Evolutionary conservation across 2,113 vertebrate genomes (phyloP), one percentile per base, ranked within the genome.

Genomic region (Burhinus oedicnemus): DNA sequence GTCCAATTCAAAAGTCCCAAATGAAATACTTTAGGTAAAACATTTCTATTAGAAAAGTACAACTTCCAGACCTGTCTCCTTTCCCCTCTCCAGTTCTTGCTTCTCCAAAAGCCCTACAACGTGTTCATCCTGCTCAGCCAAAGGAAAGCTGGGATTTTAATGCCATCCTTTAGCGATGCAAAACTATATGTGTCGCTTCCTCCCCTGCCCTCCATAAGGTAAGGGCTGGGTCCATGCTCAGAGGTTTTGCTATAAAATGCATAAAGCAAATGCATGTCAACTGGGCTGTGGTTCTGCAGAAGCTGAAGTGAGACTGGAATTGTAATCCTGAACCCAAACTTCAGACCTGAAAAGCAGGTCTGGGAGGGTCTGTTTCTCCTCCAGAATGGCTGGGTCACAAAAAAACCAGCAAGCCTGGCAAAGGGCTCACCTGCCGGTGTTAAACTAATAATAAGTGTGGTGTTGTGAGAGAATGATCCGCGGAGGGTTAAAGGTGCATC

Each of bases 401-500:
- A 66, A 65, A 32, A 70, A 57, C 45, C 58, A 36, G 72, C 1
- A 5, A 86, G 83, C 55, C 83, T 62, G 36, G 79, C 91, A 74
- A 74, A 90, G 64, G 55, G 72, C 62, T 98, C 97, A 97, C 98
- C 98, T 98, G 97, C 94, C 34, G 78, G 97, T 98, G 97, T 98
- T 97, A 97, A 97, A 97, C 97, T 95, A 93, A 96, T 97, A 96
- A 96, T 75, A 69, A 96, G 96, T 76, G 87, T 76, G 93, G 79
- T 93, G 96, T 87, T 93, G 95, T 51, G 42, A 78, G 88, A 58
- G 86, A 36, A 47, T 22, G 97, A 96, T 88, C 95, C 38, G 18
- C 2, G 29, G 76, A 65, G 90, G 94, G 97, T 96, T 60, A 79
- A 95, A 97, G 98, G 97, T 96, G 87, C 75, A 26, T 92, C 95